Base-by-base conservation (phyloP, 2,797 vertebrate genomes). In the Austrolebias charrua region DNA sequence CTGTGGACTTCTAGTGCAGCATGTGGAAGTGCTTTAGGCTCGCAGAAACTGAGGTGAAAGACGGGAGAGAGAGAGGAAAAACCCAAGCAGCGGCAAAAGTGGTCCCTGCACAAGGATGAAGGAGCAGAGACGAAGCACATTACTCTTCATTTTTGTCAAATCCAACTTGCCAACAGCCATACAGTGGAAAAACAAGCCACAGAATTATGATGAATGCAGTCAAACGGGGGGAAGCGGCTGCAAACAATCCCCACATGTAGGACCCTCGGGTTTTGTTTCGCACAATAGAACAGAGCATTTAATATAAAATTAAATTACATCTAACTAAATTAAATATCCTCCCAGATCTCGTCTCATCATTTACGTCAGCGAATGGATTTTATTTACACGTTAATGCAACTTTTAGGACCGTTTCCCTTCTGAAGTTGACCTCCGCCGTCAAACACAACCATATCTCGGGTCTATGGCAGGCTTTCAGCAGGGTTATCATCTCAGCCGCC, bases 1-100 rank as follows among this genome's bases (percentile, higher is more conserved):
- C 55, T 65, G 19, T 55, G 78, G 69, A 66, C 75, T 80, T 81
- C 71, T 79, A 68, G 79, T 83, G 80, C 78, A 85, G 81, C 89
- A 89, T 91, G 90, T 92, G 91, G 91, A 93, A 91, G 77, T 83
- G 90, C 86, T 90, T 92, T 90, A 81, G 83, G 83, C 82, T 81
- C 71, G 62, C 69, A 78, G 65, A 63, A 62, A 46, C 44, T 50
- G 15, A 29, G 45, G 6, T 50, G 11, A 38, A 47, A 35, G 62
- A 61, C 48, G 29, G 24, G 12, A 55, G 53, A 53, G n/a, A n/a
- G 38, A 47, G 33, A 55, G 33, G 35, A 4, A 11, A 46, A 45
- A 75, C 33, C 40, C 13, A 50, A 76, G 69, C 57, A 33, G 79
- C 63, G 79, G 75, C 66, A 71, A 79, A 71, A 75, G 68, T 55